A percentile compares a stretch with the other conserved stretches of the same genome.
Conservation (phyloP, 1,140 invertebrate genomes). For the Rhynchophorus ferrugineus region DNA sequence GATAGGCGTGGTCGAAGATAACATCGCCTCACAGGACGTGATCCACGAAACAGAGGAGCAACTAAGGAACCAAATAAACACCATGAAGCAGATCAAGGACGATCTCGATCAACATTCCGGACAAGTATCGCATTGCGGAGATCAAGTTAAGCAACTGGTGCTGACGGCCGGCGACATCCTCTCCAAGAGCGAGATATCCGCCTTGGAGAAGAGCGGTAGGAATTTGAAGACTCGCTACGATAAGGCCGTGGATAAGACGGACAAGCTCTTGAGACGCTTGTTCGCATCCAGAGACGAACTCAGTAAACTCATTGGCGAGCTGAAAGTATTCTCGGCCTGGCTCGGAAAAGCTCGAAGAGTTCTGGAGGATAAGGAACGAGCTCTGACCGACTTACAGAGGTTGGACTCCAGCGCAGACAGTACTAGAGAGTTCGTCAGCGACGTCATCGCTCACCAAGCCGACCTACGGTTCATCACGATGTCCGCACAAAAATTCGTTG, state of each 20-base stretch:
- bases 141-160: constrained; percentile 86
- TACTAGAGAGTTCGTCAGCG: constrained; percentile 80
- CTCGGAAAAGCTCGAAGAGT: constrained; percentile 68
- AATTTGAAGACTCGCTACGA: constrained; percentile 79
- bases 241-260: constrained; percentile 67
- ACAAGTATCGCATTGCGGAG: constrained; percentile 76
- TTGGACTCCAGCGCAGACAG: constrained; percentile 64
- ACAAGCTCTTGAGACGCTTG: constrained; percentile 67
- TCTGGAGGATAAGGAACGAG: constrained; percentile 80
- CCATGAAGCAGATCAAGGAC: constrained; percentile 83
- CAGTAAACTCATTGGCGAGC: constrained; percentile 72
- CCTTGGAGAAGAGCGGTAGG: constrained; percentile 75
- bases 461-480: constrained; percentile 91
- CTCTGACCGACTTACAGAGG: constrained; percentile 69
- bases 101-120: constrained; percentile 82
- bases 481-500: constrained; percentile 89
- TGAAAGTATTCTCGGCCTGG: constrained; percentile 78
- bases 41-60: constrained; percentile 84
- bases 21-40: constrained; percentile 78
- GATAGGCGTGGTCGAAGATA: constrained; percentile 79
- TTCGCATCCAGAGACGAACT: constrained; percentile 79
- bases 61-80: constrained; percentile 81
- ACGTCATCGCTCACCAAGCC: constrained; percentile 90
- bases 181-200: constrained; percentile 79
- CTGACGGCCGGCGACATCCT: constrained; percentile 83